Conservation (phyloP, 2,888 invertebrate species). For the Ypsolopha scabrella region DNA sequence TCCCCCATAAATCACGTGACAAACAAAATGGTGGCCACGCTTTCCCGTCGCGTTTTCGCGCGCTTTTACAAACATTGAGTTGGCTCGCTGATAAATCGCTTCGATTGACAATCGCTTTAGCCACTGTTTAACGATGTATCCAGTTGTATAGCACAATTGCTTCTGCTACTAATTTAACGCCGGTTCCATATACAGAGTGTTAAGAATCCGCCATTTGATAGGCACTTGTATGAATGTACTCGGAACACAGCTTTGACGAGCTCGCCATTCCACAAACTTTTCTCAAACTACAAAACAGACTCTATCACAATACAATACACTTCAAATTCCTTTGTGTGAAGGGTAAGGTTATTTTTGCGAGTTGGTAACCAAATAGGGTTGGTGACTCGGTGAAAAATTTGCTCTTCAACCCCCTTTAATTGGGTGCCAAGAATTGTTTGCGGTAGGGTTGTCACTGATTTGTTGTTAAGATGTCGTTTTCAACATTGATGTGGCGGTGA, state of each 20-base stretch:
- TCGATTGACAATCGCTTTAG: conserved; percentile 37
- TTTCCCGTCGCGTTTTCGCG: not conserved
- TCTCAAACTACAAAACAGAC: too few relatives aligned
- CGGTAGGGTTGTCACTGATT: conserved; percentile 54
- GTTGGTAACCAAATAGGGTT: conserved; percentile 60
- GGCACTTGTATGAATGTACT: conserved; percentile 62
- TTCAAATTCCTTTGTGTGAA: not conserved
- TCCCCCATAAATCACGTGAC: not conserved
- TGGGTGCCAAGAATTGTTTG: conserved; percentile 19
- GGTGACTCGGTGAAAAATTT: conserved; percentile 59
- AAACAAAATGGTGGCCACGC: not conserved
- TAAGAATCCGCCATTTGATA: conserved; percentile 60
- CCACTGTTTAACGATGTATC: conserved; percentile 33
- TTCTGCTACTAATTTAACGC: conserved; percentile 56
- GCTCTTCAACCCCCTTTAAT: conserved; percentile 65
- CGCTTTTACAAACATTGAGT: conserved; percentile 4
- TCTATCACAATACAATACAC: too few relatives aligned
- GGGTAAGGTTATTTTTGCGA: conserved; percentile 7
- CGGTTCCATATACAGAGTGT: conserved; percentile 65
- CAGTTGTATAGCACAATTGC: conserved; percentile 53
- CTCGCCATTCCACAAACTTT: too few relatives aligned
- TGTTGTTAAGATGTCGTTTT: conserved; percentile 58
- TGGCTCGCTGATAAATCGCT: not conserved
- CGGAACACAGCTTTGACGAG: conserved; percentile 50
- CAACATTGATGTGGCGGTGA: conserved; percentile 54